Evolutionary conservation across 2,888 invertebrate species (phyloP).

Genomic region (Drosophila aldrichi): DNA sequence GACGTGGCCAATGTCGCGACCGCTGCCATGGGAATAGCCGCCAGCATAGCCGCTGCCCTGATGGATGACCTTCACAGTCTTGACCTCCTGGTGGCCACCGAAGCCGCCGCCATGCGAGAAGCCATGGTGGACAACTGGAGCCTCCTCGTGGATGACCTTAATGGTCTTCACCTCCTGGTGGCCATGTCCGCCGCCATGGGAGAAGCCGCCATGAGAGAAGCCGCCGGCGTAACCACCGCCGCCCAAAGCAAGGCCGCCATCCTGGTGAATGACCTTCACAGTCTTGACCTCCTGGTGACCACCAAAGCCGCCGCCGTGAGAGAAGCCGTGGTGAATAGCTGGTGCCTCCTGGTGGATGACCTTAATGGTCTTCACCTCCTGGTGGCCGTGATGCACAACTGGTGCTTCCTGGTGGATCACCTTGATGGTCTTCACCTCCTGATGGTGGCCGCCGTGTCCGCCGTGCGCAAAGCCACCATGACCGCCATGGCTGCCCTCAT

Average conservation of each 20-base stretch:
- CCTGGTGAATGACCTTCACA: conserved; percentile 72
- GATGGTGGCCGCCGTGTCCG: conserved; percentile 20
- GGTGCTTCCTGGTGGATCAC: conserved; percentile 60
- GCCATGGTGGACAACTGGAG: not conserved
- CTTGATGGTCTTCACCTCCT: conserved; percentile 56
- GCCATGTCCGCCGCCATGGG: conserved; percentile 31
- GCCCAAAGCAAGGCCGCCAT: conserved; percentile 29
- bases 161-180: conserved; percentile 8
- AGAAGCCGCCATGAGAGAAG: conserved; percentile 48
- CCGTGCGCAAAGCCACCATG: conserved; percentile 8
- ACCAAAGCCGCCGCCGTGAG: conserved; percentile 28
- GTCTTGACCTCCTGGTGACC: conserved; percentile 71
- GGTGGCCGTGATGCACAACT: conserved; percentile 12
- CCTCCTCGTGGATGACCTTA: conserved; percentile 8
- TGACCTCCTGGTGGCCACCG: conserved; percentile 61
- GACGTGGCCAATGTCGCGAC: conserved; percentile 33
- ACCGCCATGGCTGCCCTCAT: conserved; percentile 31
- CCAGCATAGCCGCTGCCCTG: conserved; percentile 48
- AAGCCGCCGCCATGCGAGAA: conserved; percentile 30
- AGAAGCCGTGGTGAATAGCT: not conserved
- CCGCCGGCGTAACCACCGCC: conserved; percentile 39
- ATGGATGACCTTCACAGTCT: conserved; percentile 70
- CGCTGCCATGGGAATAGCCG: conserved; percentile 18
- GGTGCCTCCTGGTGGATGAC: conserved; percentile 9
- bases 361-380: conserved; percentile 6